Base-by-base conservation (phyloP, 2,113 vertebrate genomes). In the Sylvilagus bachmani region DNA sequence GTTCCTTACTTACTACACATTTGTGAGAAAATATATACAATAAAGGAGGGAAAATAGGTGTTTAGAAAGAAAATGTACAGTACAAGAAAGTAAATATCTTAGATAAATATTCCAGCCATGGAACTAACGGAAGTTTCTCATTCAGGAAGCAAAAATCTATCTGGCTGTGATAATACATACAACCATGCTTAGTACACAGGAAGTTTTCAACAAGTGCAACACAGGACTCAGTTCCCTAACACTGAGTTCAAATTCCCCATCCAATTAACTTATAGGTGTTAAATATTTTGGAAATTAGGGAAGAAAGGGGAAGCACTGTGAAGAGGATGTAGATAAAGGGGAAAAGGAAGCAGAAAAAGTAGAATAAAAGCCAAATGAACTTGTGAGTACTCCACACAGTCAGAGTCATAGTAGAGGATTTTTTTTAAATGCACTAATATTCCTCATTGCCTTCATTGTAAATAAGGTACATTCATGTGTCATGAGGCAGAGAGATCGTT, bases 1-100 rank as follows among this genome's bases (percentile, higher is more conserved):
- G 19, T 62, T 75, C 66, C 89, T 93, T 33, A 58, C 33, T 83
- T 66, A 64, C 31, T 44, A 81, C 74, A 44, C 71, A 89, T 71
- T 67, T 80, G 33, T 62, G 27, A 89, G 33, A 86, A 93, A 84
- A 79, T n/a, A 70, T 53, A 61, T 91, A 51, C 86, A 44, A 31
- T 17, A 73, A 79, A 51, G 51, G 25, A 44, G 11, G 6, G 62
- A 49, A 58, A 80, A 33, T 36, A 78, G 24, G n/a, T 67, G 10
- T 74, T 90, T 51, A 7, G 8, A 80, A n/a, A 89, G 21, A 93
- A 91, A 33, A 58, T 51, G 11, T 29, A 44, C 11, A 27, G 0
- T 58, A 3, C 5, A 55, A 49, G 79, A 75, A 36, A 38, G 6
- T 62, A 2, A 73, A 44, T 67, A 24, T 81, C 33, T 25, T 11